Base-by-base conservation (phyloP, 2,113 vertebrate genomes). In the Cisticola juncidis region DNA sequence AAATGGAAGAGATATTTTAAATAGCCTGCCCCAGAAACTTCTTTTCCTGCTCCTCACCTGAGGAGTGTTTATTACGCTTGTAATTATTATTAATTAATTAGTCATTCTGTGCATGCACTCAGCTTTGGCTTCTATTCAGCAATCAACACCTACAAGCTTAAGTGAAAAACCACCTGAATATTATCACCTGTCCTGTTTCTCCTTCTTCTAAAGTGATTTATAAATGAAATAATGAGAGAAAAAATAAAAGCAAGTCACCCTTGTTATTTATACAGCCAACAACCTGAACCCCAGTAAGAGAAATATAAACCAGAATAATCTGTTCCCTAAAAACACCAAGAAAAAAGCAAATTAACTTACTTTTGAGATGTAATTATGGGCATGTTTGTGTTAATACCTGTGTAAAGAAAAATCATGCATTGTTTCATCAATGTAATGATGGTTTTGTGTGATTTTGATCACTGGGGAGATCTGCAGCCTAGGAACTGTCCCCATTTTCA, bases 361-460 rank as follows among this genome's bases (percentile, higher is more conserved):
- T 98, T 99, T 94, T 97, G 92, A n/a, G 97, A 97, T 4, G 99
- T 95, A 81, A 99, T 85, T 47, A 99, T 95, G 12, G 99, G 99
- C 69, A 99, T 82, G 88, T 94, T 78, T 60, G 95, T 88, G 64
- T 97, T 96, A 50, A 96, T n/a, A 94, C 97, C 99, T 99, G 98
- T 11, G 98, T 56, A 94, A 88, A 96, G 94, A 98, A 60, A 97
- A 79, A 93, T 1, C 31, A 54, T n/a, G 45, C 7, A 28, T 38
- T 62, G 21, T 66, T 80, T 72, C 57, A 89, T 33, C 65, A 23
- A 31, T 5, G 53, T 12, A 23, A 62, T 64, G 58, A 48, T 4
- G 8, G 7, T 48, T 81, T 47, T 28, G 61, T 28, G 35, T 8
- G 33, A 73, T 51, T 93, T 77, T 83, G 23, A 45, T 47, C 40